Evolutionary conservation across 1,140 invertebrate genomes (phyloP).

Genomic region (Anadara kagoshimensis): DNA sequence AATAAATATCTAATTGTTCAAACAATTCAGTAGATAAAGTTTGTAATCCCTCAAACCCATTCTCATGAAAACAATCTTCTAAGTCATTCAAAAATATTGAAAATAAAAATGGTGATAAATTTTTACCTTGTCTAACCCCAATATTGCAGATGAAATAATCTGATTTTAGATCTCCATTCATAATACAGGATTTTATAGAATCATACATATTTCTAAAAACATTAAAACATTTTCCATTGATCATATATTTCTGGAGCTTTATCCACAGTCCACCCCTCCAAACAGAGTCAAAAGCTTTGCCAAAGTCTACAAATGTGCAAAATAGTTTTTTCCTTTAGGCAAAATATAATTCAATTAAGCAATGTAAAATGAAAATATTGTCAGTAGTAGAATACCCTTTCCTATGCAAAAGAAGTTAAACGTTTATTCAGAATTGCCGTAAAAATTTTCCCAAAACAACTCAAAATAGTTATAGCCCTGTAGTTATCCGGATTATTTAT

Average conservation of each 20-base stretch:
- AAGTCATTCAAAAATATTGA: neutral
- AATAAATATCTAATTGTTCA: too few species aligned
- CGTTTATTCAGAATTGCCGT: conserved; percentile 22
- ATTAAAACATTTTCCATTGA: conserved; percentile 16
- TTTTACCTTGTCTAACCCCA: conserved; percentile 1
- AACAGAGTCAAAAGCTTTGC: conserved; percentile 10
- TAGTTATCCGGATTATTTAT: conserved; percentile 27
- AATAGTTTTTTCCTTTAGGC: conserved; percentile 11
- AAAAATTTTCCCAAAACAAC: conserved; percentile 35
- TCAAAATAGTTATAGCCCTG: conserved; percentile 28
- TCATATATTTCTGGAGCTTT: neutral
- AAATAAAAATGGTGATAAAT: conserved; percentile 7
- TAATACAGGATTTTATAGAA: conserved; percentile 2
- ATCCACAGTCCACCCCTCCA: conserved; percentile 6
- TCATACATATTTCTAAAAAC: conserved; percentile 13
- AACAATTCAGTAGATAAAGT: too few species aligned
- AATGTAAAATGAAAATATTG: conserved; percentile 37
- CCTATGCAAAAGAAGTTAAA: conserved; percentile 12
- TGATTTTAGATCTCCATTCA: neutral
- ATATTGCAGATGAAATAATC: neutral
- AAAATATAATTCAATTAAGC: conserved; percentile 16
- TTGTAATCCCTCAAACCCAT: too few species aligned
- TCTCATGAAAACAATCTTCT: too few species aligned
- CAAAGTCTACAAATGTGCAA: conserved; percentile 22
- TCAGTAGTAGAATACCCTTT: conserved; percentile 29